Conservation (phyloP, 1,140 invertebrate genomes). For the Goniozus legneri region DNA sequence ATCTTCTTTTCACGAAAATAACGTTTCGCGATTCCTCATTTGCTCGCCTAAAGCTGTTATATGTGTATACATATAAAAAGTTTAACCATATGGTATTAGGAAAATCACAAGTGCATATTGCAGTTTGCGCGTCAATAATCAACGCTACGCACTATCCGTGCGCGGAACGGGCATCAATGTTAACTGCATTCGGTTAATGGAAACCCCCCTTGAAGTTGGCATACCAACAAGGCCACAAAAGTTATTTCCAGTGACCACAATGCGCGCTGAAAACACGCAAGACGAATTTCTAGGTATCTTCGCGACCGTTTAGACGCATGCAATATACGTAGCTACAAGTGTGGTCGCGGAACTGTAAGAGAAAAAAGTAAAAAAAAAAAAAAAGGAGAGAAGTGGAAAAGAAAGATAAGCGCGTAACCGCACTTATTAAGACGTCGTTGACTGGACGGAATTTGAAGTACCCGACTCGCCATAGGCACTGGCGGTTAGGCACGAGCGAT, state of each 20-base stretch:
- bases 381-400: too few species aligned
- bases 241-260: conserved; percentile 48
- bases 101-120: too few species aligned
- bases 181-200: too few species aligned
- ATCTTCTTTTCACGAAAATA: too few species aligned
- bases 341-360: conserved; percentile 21
- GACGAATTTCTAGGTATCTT: conserved; percentile 14
- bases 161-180: too few species aligned
- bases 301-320: conserved; percentile 23
- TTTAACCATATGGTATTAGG: too few species aligned
- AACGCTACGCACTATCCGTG: too few species aligned
- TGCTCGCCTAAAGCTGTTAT: too few species aligned
- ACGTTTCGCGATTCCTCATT: too few species aligned
- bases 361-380: conserved; percentile 13
- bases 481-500: conserved; percentile 28
- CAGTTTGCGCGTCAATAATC: too few species aligned
- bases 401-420: conserved; percentile 37
- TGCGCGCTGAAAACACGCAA: conserved; percentile 34
- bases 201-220: too few species aligned
- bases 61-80: too few species aligned
- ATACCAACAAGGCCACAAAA: conserved; percentile 39
- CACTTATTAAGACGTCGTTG: conserved; percentile 53
- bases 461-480: conserved; percentile 20
- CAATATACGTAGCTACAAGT: conserved; percentile 33
- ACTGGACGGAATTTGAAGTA: conserved; percentile 42